A percentile compares a stretch with the other conserved stretches of the same genome.
phyloP scores from a whole-genome alignment of 2,797 vertebrate species.

The Carduelis carduelis region DNA sequence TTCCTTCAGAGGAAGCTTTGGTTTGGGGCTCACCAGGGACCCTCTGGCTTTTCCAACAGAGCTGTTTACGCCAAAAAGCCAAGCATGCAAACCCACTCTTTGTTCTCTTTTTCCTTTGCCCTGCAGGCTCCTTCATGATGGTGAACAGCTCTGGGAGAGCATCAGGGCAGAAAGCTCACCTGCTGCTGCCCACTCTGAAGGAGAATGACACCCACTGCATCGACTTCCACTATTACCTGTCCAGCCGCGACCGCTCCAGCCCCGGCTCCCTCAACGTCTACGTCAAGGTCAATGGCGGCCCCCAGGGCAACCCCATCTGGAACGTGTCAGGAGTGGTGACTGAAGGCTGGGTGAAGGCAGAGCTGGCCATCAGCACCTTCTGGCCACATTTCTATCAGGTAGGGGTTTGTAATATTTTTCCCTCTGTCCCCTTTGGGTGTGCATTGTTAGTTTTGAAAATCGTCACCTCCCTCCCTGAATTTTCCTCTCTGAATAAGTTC shows the following conservation, averaged over 20 bases:
- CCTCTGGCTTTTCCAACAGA: background rate
- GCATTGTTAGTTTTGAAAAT: background rate
- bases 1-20: background rate
- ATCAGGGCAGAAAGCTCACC: constrained; percentile 93
- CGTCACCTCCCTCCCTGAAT: rapidly evolving
- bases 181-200: constrained; percentile 91
- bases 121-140: constrained; percentile 93
- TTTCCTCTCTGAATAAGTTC: background rate
- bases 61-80: background rate
- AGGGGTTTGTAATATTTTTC: background rate
- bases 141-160: constrained; percentile 93
- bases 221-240: constrained; percentile 94
- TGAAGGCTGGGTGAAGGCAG: constrained; percentile 94
- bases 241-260: constrained; percentile 88
- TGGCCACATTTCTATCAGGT: constrained; percentile 99
- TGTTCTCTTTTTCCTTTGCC: background rate
- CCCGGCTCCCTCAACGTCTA: constrained; percentile 93
- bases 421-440: background rate
- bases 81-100: background rate
- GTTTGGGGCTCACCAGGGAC: background rate
- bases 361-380: constrained; percentile 96
- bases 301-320: constrained; percentile 95
- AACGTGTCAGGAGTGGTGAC: constrained; percentile 89
- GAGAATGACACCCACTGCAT: constrained; percentile 98
- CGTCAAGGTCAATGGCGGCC: constrained; percentile 92